A percentile compares a stretch with the other conserved stretches of the same genome.
These are phyloP conservation scores for Andrena dorsata DNA, from an alignment of 2,888 invertebrate genomes.

Conservation along the genomic window DNA sequence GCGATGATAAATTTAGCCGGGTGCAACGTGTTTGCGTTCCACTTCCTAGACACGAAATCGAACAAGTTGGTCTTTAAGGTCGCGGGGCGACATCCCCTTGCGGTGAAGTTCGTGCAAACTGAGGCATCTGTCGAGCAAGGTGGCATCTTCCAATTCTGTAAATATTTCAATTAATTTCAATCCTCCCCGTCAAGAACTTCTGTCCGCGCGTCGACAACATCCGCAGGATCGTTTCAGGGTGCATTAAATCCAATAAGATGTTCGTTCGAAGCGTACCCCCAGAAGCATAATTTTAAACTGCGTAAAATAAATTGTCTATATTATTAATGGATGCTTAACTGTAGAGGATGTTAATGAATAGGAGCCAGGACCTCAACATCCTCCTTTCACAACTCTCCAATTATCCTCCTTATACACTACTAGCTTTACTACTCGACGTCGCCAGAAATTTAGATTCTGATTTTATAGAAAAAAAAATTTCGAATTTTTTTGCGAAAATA, in stretches of 20 bases:
- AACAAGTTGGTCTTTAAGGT: conserved; percentile 60
- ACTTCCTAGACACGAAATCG: conserved; percentile 73
- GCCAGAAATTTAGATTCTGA: no score
- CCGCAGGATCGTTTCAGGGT: not conserved
- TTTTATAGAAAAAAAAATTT: no score
- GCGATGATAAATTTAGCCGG: conserved; percentile 75
- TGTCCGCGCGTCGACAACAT: not conserved
- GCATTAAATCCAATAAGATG: not conserved
- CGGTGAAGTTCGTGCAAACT: conserved; percentile 24
- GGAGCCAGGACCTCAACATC: not conserved
- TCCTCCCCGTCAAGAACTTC: not conserved
- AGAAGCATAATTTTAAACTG: not conserved
- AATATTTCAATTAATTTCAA: conserved; percentile 21
- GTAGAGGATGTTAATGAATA: not conserved
- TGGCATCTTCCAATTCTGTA: not conserved
- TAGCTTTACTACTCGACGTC: no score
- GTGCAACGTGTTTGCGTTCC: conserved; percentile 72
- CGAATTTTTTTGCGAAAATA: no score
- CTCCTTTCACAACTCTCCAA: no score
- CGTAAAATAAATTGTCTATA: not conserved
- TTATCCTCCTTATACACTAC: no score
- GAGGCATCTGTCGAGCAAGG: not conserved
- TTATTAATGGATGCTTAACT: not conserved
- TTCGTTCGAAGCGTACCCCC: not conserved
- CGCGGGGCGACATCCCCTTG: conserved; percentile 12